These are phyloP conservation scores for Neogobius melanostomus DNA, from an alignment of 2,113 vertebrate species.

Conservation along the genomic window DNA sequence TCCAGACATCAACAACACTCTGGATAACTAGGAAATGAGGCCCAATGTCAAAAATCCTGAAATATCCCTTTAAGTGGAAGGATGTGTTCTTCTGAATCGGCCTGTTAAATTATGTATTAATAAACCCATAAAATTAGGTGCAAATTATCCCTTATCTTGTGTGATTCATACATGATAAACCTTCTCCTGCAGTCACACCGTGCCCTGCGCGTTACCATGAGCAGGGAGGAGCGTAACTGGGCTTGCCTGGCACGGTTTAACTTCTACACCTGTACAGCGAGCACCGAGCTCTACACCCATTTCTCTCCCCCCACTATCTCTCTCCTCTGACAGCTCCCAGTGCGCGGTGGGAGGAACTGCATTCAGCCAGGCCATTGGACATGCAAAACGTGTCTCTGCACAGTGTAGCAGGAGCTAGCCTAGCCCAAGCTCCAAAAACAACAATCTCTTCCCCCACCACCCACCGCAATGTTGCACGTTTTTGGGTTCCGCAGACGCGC, in stretches of 20 bases:
- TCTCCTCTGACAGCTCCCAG: constrained; percentile 32
- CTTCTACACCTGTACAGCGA: constrained; percentile 24
- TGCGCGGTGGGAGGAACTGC: constrained; percentile 64
- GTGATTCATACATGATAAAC: too few relatives aligned
- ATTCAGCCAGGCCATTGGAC: constrained; percentile 64
- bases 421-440: neutral
- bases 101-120: too few relatives aligned
- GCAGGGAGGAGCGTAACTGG: neutral
- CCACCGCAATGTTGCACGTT: neutral
- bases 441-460: neutral
- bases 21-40: too few relatives aligned
- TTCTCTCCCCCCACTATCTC: neutral
- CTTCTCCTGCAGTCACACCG: neutral
- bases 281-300: constrained; percentile 11
- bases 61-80: too few relatives aligned
- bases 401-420: constrained; percentile 40
- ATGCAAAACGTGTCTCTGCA: constrained; percentile 57
- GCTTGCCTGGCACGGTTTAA: neutral
- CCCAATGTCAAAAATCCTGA: too few relatives aligned
- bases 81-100: too few relatives aligned
- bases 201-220: neutral
- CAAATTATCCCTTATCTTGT: neutral
- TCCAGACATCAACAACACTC: too few relatives aligned
- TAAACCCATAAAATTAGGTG: neutral
- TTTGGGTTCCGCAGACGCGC: neutral